Conservation (phyloP, 2,888 invertebrate genomes). For the Morpho helenor region DNA sequence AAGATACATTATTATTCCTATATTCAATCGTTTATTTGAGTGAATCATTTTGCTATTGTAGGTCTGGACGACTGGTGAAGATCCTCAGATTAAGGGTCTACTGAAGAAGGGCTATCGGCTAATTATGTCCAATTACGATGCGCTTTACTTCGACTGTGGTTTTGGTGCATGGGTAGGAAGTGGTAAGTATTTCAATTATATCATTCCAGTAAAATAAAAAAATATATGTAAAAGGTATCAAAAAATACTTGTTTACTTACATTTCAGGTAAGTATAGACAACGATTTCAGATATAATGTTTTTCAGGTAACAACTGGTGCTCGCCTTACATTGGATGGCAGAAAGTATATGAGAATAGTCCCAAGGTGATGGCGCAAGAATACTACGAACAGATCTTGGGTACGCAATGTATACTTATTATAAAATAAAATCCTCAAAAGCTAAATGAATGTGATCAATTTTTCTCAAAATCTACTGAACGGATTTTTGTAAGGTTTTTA, state of each 20-base stretch:
- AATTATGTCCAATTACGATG: conserved; percentile 93
- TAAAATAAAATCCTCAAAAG: too few relatives aligned
- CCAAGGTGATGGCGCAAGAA: conserved; percentile 77
- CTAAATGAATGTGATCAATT: too few relatives aligned
- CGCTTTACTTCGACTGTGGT: conserved; percentile 92
- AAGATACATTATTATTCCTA: too few relatives aligned
- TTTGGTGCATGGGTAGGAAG: conserved; percentile 89
- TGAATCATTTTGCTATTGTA: conserved; percentile 26
- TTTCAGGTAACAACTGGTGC: conserved; percentile 91
- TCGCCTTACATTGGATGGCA: conserved; percentile 95
- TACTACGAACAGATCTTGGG: conserved; percentile 77
- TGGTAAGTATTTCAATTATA: conserved; percentile 45
- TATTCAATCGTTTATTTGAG: too few relatives aligned
- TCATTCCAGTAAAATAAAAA: too few relatives aligned
- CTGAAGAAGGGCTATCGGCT: conserved; percentile 85
- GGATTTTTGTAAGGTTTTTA: too few relatives aligned
- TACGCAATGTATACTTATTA: conserved; percentile 35
- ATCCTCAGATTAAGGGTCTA: conserved; percentile 82
- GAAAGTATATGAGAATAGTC: conserved; percentile 89
- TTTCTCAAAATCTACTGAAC: too few relatives aligned
- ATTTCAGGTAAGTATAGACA: too few relatives aligned
- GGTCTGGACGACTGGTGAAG: conserved; percentile 87
- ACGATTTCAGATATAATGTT: not conserved
- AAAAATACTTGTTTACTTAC: not conserved
- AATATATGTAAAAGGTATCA: conserved; percentile 2